Evolutionary conservation across 2,113 vertebrate genomes (phyloP).

Genomic region (Tiliqua scincoides): DNA sequence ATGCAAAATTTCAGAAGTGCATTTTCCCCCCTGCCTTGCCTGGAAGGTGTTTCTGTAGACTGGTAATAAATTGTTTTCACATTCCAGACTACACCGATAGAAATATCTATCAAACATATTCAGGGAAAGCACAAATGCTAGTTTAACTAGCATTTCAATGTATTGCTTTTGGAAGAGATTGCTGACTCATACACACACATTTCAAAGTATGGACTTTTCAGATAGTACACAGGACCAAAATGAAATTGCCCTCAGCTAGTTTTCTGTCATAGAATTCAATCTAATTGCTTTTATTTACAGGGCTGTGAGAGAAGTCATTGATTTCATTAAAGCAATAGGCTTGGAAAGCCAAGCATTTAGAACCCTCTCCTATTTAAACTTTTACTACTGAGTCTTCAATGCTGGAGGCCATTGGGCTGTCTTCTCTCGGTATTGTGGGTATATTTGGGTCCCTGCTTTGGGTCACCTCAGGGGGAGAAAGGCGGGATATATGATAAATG

Average conservation of each 20-base stretch:
- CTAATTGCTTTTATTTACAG: constrained; percentile 51
- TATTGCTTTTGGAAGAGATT: constrained; percentile 42
- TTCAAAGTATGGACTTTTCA: constrained; percentile 42
- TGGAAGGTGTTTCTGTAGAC: constrained; percentile 22
- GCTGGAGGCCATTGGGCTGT: neutral
- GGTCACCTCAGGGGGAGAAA: no score
- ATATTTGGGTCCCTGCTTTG: no score
- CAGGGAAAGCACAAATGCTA: constrained; percentile 13
- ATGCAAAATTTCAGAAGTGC: constrained; percentile 11
- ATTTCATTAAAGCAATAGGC: constrained; percentile 19
- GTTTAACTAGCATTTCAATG: constrained; percentile 23
- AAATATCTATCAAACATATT: neutral
- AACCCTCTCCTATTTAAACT: neutral
- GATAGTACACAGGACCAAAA: constrained; percentile 32
- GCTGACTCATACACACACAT: constrained; percentile 50
- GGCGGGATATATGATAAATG: no score
- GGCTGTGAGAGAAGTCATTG: constrained; percentile 8
- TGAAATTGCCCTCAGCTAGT: constrained; percentile 45
- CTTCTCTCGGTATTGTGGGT: neutral
- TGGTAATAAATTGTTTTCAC: constrained; percentile 32
- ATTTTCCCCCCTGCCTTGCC: neutral
- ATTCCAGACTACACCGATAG: neutral
- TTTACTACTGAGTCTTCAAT: neutral
- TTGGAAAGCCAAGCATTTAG: neutral
- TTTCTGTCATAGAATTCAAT: constrained; percentile 46